Evolutionary conservation across 2,113 vertebrate species (phyloP).

Genomic region (Lophotis ruficrista): DNA sequence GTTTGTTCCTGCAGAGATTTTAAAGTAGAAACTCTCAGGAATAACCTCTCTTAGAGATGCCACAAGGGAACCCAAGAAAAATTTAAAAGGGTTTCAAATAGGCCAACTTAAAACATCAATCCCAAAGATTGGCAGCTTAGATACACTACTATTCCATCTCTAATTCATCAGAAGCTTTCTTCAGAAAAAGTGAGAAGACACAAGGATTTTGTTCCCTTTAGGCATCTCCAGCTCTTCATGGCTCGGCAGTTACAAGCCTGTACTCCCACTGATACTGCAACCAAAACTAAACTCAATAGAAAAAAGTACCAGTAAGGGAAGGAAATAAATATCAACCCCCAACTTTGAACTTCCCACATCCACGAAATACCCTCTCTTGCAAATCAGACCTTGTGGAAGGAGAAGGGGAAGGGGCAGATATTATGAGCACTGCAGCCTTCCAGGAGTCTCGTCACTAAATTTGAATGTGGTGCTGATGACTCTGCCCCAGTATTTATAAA

Average conservation of each 20-base stretch:
- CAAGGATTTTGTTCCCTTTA: not conserved
- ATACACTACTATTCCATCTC: not conserved
- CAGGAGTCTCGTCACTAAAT: not conserved
- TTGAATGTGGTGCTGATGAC: not conserved
- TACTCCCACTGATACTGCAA: not conserved
- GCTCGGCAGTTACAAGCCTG: not conserved
- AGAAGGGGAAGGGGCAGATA: not conserved
- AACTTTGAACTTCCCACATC: not conserved
- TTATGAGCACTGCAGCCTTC: not conserved
- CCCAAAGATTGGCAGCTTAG: not conserved
- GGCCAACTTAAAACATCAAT: not conserved
- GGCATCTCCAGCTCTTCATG: not conserved
- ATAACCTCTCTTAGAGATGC: not conserved
- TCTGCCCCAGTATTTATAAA: not conserved
- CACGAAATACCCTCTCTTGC: not conserved
- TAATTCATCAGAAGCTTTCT: not conserved
- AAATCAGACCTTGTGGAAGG: not conserved
- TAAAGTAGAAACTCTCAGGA: not conserved
- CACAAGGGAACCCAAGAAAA: not conserved
- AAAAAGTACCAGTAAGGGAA: not conserved
- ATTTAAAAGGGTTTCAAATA: constrained; percentile 29
- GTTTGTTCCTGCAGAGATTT: not conserved
- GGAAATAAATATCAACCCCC: not conserved
- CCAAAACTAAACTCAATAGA: not conserved
- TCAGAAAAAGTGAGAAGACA: not conserved